Evolutionary conservation across 2,113 vertebrate genomes (phyloP).

Genomic region (Hippopotamus amphibius): DNA sequence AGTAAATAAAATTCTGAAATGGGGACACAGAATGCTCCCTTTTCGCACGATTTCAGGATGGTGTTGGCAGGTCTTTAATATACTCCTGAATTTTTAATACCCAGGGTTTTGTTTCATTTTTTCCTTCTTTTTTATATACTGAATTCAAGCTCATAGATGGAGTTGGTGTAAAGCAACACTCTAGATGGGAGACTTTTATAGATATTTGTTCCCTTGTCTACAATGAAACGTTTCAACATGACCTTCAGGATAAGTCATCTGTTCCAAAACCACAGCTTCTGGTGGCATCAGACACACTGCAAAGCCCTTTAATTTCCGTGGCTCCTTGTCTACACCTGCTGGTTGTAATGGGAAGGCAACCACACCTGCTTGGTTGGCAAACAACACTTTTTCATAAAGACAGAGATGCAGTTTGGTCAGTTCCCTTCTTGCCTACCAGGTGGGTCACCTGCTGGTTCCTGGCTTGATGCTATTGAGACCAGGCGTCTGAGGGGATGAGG

Average conservation of each 20-base stretch:
- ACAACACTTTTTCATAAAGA: neutral
- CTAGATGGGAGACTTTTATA: conserved; percentile 9
- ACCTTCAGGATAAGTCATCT: neutral
- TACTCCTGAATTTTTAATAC: neutral
- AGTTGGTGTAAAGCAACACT: neutral
- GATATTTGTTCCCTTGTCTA: neutral
- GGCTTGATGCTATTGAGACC: neutral
- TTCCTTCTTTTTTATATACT: neutral
- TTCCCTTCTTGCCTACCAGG: neutral
- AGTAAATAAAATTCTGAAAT: neutral
- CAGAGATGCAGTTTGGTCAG: neutral
- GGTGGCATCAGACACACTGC: neutral
- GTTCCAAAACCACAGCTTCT: neutral
- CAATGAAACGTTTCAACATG: neutral
- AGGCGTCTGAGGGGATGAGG: too few species aligned
- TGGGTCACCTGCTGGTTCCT: neutral
- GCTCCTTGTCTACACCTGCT: neutral
- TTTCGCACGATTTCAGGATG: neutral
- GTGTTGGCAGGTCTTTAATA: neutral
- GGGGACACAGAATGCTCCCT: neutral
- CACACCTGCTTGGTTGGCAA: neutral
- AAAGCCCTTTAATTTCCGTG: neutral
- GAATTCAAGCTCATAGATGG: neutral
- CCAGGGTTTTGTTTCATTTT: neutral
- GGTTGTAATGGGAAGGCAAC: neutral